phyloP scores from a whole-genome alignment of 2,797 vertebrate genomes.

The Phrynocephalus guinanensis region DNA sequence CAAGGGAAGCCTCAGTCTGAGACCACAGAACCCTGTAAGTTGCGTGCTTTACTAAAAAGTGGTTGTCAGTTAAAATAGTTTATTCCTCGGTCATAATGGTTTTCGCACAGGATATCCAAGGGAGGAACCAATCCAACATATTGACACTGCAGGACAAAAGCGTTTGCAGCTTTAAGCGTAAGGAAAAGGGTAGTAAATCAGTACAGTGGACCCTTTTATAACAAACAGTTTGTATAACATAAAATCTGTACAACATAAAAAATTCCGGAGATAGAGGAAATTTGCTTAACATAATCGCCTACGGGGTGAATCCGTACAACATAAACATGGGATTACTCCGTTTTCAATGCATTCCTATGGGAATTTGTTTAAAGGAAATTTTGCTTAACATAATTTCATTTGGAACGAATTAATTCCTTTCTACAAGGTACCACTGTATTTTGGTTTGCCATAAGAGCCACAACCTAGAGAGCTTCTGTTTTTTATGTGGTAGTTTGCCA shows the following conservation, averaged over 20 bases:
- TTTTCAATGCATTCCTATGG: too few relatives aligned
- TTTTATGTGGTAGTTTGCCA: background rate
- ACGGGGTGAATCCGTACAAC: too few relatives aligned
- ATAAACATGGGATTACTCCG: too few relatives aligned
- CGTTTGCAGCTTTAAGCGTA: background rate
- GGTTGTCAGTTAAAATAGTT: too few relatives aligned
- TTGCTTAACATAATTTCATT: too few relatives aligned
- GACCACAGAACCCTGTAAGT: background rate
- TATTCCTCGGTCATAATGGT: background rate
- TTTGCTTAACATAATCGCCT: too few relatives aligned
- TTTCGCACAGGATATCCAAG: conserved; percentile 8
- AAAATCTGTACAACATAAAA: too few relatives aligned
- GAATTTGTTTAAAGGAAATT: too few relatives aligned
- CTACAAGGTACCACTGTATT: background rate
- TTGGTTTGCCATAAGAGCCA: background rate
- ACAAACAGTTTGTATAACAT: too few relatives aligned
- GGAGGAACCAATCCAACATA: conserved; percentile 27
- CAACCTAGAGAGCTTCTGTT: background rate
- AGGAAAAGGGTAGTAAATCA: background rate
- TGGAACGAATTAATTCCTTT: too few relatives aligned
- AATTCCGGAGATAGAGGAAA: too few relatives aligned
- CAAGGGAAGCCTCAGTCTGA: background rate
- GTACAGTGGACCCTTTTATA: too few relatives aligned
- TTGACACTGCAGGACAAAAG: background rate
- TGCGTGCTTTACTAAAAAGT: background rate